phyloP scores from a whole-genome alignment of 2,888 invertebrate genomes.

The Ormyrus pomaceus region DNA sequence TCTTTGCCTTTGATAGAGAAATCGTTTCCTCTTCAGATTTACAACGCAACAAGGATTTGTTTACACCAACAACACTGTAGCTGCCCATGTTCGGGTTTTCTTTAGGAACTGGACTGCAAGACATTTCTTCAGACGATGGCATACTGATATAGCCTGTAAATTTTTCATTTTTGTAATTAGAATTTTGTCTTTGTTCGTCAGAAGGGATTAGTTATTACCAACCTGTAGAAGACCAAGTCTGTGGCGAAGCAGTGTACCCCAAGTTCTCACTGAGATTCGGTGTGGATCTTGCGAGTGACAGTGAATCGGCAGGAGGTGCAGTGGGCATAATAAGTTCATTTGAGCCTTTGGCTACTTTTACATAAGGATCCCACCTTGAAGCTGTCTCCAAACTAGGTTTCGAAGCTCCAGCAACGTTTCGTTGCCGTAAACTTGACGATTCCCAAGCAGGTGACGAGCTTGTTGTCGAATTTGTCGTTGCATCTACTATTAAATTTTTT shows the following conservation, averaged over 20 bases:
- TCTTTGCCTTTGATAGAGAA: slow-evolving; percentile 56
- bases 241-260: slow-evolving; percentile 68
- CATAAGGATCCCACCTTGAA: slow-evolving; percentile 69
- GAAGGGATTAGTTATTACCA: not conserved
- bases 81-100: slow-evolving; percentile 61
- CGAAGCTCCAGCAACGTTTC: slow-evolving; percentile 64
- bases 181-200: too few species aligned
- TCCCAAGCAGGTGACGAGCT: slow-evolving; percentile 68
- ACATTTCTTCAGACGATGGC: slow-evolving; percentile 70
- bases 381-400: slow-evolving; percentile 59
- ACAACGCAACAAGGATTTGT: slow-evolving; percentile 58
- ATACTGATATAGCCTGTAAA: slow-evolving; percentile 68
- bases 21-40: slow-evolving; percentile 62
- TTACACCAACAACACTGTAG: slow-evolving; percentile 69
- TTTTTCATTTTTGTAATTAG: not conserved
- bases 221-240: slow-evolving; percentile 63
- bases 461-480: slow-evolving; percentile 3
- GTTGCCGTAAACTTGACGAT: slow-evolving; percentile 70
- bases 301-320: slow-evolving; percentile 63
- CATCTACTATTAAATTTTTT: slow-evolving; percentile 66
- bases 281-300: slow-evolving; percentile 71
- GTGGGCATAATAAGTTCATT: slow-evolving; percentile 53
- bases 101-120: slow-evolving; percentile 69
- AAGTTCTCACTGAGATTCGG: slow-evolving; percentile 71
- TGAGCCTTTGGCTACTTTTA: slow-evolving; percentile 68